Evolutionary conservation across 2,113 vertebrate species (phyloP).

Genomic region (Eptatretus burgeri): DNA sequence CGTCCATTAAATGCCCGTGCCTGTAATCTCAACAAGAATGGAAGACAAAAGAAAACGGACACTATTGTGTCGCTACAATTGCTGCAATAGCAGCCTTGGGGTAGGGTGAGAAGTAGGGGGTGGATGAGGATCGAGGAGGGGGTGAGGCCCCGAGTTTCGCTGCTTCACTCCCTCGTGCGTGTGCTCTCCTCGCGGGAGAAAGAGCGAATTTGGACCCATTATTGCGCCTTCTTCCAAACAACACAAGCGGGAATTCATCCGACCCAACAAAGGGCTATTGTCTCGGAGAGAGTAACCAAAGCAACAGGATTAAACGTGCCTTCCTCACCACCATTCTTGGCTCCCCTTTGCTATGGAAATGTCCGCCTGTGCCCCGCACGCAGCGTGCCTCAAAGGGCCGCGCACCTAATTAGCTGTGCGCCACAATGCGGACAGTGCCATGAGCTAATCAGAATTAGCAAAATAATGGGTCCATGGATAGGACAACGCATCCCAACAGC

Average conservation of each 20-base stretch:
- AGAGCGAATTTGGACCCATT: not conserved
- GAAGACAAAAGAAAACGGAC: conserved; percentile 2
- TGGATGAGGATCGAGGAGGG: no score
- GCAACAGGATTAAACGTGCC: conserved; percentile 3
- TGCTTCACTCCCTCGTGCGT: no score
- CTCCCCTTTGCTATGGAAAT: conserved; percentile 2
- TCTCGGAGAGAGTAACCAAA: not conserved
- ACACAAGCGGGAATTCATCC: not conserved
- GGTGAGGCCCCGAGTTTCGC: no score
- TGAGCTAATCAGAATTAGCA: conserved; percentile 5
- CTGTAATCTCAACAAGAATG: not conserved
- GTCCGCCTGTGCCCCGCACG: not conserved
- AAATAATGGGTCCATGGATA: not conserved
- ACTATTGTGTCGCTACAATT: conserved; percentile 6
- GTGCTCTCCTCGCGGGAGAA: no score
- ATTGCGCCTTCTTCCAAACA: conserved; percentile 3
- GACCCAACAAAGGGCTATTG: not conserved
- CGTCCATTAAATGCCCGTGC: no score
- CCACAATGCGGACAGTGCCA: conserved; percentile 1
- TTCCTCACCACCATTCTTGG: not conserved
- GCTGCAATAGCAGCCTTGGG: not conserved
- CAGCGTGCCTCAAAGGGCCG: conserved; percentile 1
- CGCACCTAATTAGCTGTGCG: conserved; percentile 4
- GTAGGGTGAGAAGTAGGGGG: no score
- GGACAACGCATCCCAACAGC: no score